Evolutionary conservation across 1,140 invertebrate species (phyloP).

Genomic region (Colletes gigas): DNA sequence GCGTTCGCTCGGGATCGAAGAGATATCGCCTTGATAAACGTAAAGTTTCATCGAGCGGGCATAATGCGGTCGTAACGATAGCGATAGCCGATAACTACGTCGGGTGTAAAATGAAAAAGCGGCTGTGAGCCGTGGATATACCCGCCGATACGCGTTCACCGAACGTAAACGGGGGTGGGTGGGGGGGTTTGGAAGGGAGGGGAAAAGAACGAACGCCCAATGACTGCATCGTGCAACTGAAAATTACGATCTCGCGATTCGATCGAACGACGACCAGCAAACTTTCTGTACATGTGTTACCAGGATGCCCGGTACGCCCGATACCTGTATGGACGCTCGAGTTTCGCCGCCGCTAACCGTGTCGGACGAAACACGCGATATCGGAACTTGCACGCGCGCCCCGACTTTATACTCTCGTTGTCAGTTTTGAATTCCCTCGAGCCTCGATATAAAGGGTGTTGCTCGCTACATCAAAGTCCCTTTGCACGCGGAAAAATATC

Average conservation of each 20-base stretch:
- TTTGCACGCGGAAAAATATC: too few species aligned
- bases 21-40: slow-evolving; percentile 15
- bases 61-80: slow-evolving; percentile 7
- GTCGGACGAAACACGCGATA: slow-evolving; percentile 47
- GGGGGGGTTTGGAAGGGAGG: too few species aligned
- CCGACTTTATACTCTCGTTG: not conserved
- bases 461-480: too few species aligned
- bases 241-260: slow-evolving; percentile 45
- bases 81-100: slow-evolving; percentile 6
- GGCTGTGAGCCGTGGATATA: not conserved
- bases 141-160: not conserved
- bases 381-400: not conserved
- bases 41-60: slow-evolving; percentile 26
- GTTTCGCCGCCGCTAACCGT: slow-evolving; percentile 36
- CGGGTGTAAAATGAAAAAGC: slow-evolving; percentile 16
- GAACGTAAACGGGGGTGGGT: not conserved
- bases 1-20: not conserved
- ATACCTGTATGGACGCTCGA: slow-evolving; percentile 26
- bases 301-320: not conserved
- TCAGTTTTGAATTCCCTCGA: not conserved
- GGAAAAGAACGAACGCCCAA: not conserved
- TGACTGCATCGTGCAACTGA: slow-evolving; percentile 14
- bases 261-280: slow-evolving; percentile 10
- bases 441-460: not conserved
- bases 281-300: not conserved